Evolutionary conservation across 2,113 vertebrate genomes (phyloP).

Genomic region (Hyaena hyaena): DNA sequence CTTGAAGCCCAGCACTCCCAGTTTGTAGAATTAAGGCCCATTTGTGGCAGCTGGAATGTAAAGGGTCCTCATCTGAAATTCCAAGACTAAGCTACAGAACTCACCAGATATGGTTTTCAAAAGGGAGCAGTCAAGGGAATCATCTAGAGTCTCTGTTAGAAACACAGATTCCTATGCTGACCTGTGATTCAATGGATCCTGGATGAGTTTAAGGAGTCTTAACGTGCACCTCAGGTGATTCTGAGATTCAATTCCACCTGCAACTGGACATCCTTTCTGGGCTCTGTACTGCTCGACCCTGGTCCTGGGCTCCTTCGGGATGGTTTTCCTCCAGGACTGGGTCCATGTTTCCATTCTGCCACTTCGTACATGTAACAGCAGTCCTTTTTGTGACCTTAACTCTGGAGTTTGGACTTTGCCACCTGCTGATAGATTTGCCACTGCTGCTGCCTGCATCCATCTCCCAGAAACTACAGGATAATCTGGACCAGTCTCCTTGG

Average conservation of each 20-base stretch:
- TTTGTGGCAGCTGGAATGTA: too few species aligned
- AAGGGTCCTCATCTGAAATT: not conserved
- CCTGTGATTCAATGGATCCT: not conserved
- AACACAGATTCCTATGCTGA: too few species aligned
- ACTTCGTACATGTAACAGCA: fast-evolving
- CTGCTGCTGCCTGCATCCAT: too few species aligned
- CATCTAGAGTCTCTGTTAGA: not conserved
- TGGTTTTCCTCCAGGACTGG: fast-evolving
- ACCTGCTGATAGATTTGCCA: too few species aligned
- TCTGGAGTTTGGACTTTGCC: too few species aligned
- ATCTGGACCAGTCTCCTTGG: fast-evolving
- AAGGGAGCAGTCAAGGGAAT: not conserved
- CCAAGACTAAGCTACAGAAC: not conserved
- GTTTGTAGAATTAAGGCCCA: not conserved
- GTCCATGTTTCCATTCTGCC: too few species aligned
- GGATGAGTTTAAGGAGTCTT: too few species aligned
- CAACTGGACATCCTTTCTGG: not conserved
- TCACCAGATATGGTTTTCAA: not conserved
- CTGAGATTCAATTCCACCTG: not conserved
- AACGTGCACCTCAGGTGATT: not conserved
- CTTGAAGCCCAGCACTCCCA: not conserved
- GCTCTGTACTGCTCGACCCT: not conserved
- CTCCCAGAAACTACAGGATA: not conserved
- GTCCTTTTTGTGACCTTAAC: too few species aligned
- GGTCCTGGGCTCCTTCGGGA: not conserved